Evolutionary conservation across 2,888 invertebrate species (phyloP).

Genomic region (Campopleginae sp.): DNA sequence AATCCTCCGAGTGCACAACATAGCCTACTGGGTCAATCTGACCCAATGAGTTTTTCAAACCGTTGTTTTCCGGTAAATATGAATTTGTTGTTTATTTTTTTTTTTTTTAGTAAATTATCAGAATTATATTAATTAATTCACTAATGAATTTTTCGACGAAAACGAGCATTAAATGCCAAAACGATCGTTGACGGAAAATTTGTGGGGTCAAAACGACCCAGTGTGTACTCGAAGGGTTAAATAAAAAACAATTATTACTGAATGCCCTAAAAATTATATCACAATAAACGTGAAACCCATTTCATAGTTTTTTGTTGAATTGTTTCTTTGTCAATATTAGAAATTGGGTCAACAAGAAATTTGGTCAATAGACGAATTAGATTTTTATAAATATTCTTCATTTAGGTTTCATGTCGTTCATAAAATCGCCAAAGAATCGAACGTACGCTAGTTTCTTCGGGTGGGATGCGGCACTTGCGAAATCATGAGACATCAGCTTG

Average conservation of each 20-base stretch:
- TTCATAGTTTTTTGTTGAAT: background rate
- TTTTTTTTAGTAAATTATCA: too few species aligned
- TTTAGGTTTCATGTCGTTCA: background rate
- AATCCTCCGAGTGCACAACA: background rate
- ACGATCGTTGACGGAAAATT: too few species aligned
- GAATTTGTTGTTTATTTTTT: too few species aligned
- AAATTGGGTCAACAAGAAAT: background rate
- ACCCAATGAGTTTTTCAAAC: too few species aligned
- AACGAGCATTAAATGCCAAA: too few species aligned
- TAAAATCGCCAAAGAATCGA: background rate
- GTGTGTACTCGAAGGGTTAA: background rate
- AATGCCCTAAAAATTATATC: background rate
- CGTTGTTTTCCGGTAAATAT: too few species aligned
- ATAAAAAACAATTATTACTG: background rate
- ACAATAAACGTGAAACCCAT: background rate
- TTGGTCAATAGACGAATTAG: background rate
- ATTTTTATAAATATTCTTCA: background rate
- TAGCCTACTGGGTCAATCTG: too few species aligned
- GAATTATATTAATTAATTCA: too few species aligned
- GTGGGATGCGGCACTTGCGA: conserved; percentile 4
- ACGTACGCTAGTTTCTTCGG: background rate
- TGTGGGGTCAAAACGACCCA: too few species aligned
- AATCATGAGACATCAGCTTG: conserved; percentile 19
- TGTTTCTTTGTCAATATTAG: background rate
- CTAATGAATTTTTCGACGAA: too few species aligned